Base-by-base conservation (phyloP, 2,113 vertebrate genomes). In the Haplochromis burtoni region DNA sequence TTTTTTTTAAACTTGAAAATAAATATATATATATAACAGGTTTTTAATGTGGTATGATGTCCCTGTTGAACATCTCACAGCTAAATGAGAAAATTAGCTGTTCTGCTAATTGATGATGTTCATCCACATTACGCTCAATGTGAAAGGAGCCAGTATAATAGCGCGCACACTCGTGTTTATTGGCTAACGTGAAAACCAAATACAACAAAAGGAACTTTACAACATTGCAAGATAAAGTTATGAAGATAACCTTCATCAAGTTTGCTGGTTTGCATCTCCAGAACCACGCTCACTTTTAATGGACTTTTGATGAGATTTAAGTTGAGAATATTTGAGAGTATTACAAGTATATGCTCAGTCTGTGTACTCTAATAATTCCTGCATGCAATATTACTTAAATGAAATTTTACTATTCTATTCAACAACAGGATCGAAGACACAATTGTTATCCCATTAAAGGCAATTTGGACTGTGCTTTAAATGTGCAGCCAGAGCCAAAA, bases 111-210 rank as follows among this genome's bases (percentile, higher is more conserved):
- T 42, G 66, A 71, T 42, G 7, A 16, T 42, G 61, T 66, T 42
- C 10, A 71, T 4, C 21, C n/a, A 42, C 38, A 42, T 42, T 16
- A 42, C 1, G 13, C 38, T 42, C 38, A 45, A 3, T 16, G 66
- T 71, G 66, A 71, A 45, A 26, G 38, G 66, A 71, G 38, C 8
- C 66, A 71, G 12, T 24, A 42, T 24, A 24, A 71, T 16, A 26
- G 38, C 1, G 1, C 38, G 2, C 13, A 42, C 12, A 16, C n/a
- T 42, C 1, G 2, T 40, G 38, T 38, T 71, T 16, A 24, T 10
- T 42, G 66, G n/a, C 38, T 10, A 42, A 42, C 13, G 6, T 38
- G 10, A 66, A 66, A 66, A 66, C 6, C 61, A 66, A 0, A 66
- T n/a, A 38, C 33, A 66, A 33, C 61, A 13, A 66, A 66, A 38